Percentiles rank a stretch among this genome's conserved stretches.
Evolutionary conservation across 2,888 invertebrate genomes (phyloP).

Genomic region (Lasioglossum morio): DNA sequence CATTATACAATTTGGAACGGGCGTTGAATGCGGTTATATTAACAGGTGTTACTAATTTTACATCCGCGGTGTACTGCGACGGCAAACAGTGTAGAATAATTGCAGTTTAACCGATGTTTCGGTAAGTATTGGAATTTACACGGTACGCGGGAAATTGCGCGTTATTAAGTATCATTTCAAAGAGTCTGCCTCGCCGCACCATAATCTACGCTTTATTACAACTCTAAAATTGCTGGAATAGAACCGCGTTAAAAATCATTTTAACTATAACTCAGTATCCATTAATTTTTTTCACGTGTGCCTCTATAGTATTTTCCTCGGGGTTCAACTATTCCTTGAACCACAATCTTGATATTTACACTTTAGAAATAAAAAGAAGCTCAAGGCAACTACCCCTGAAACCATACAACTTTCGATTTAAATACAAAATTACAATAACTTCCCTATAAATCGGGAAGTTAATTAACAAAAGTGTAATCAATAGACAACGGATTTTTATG

Average conservation of each 20-base stretch:
- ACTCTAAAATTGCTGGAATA: background rate
- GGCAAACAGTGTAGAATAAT: constrained; percentile 4
- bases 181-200: background rate
- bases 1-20: background rate
- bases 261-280: background rate
- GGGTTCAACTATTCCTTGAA: background rate
- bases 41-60: background rate
- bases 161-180: background rate
- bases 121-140: background rate
- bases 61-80: background rate
- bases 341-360: background rate
- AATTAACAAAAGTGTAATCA: no score
- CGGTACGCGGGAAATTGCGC: background rate
- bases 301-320: background rate
- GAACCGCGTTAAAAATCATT: background rate
- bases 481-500: no score
- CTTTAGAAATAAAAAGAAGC: no score
- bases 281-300: background rate
- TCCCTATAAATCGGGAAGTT: no score
- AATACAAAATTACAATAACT: no score
- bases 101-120: background rate
- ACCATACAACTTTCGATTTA: no score
- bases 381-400: no score
- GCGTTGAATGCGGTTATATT: background rate
- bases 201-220: background rate